Percentiles rank a stretch among this genome's conserved stretches.
Conservation (phyloP, 1,140 invertebrate species). For the Drosophila parvula region DNA sequence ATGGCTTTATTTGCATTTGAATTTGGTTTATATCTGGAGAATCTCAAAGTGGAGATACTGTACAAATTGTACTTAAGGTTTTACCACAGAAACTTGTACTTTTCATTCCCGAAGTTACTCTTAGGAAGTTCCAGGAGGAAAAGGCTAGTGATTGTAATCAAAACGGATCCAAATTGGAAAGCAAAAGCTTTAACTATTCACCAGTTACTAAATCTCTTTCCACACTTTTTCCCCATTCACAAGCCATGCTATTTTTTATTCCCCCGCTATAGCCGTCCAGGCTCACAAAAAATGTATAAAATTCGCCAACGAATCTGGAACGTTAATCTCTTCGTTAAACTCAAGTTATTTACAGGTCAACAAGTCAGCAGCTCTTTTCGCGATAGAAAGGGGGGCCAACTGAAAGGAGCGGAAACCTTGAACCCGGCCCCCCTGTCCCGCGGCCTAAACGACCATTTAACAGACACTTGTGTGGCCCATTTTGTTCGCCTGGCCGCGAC, state of each 20-base stretch:
- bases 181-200: slow-evolving; percentile 8
- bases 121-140: not conserved
- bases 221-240: not conserved
- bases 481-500: slow-evolving; percentile 49
- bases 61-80: not conserved
- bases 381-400: slow-evolving; percentile 22
- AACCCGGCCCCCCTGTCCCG: slow-evolving; percentile 29
- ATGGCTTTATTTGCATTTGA: slow-evolving; percentile 21
- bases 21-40: not conserved
- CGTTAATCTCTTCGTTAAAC: slow-evolving; percentile 60
- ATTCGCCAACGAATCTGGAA: slow-evolving; percentile 36
- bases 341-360: slow-evolving; percentile 64
- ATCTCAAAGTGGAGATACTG: not conserved
- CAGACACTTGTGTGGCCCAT: slow-evolving; percentile 56
- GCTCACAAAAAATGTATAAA: slow-evolving; percentile 42
- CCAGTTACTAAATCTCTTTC: slow-evolving; percentile 6
- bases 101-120: not conserved
- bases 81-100: too few relatives aligned
- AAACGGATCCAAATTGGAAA: slow-evolving; percentile 7
- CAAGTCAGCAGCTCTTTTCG: slow-evolving; percentile 51
- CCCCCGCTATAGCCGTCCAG: not conserved
- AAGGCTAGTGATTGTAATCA: not conserved
- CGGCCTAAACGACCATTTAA: slow-evolving; percentile 62
- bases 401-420: slow-evolving; percentile 25
- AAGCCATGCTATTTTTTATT: slow-evolving; percentile 15